Evolutionary conservation across 2,888 invertebrate genomes (phyloP).

Genomic region (Mimas tiliae): DNA sequence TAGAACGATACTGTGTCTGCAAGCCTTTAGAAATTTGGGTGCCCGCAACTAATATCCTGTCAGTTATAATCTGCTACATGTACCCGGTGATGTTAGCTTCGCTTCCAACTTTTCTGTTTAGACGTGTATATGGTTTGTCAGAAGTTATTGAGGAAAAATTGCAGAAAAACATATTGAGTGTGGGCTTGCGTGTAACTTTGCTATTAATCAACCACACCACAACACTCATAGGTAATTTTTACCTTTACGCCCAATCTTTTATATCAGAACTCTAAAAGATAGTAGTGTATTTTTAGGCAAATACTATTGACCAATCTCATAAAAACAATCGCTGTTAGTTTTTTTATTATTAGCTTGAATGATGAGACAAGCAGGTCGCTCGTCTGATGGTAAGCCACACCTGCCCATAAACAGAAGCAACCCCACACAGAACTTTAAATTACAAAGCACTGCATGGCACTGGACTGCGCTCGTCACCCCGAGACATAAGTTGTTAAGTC

Average conservation of each 20-base stretch:
- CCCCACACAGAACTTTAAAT: no score
- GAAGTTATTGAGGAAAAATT: slow-evolving; percentile 6
- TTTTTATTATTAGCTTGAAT: no score
- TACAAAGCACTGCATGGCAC: no score
- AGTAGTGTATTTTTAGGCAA: no score
- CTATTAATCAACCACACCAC: slow-evolving; percentile 17
- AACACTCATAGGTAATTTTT: slow-evolving; percentile 14
- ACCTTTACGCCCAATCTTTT: slow-evolving; percentile 1
- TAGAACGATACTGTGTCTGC: slow-evolving; percentile 11
- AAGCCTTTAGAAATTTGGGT: slow-evolving; percentile 15
- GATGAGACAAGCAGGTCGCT: no score
- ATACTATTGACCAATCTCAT: no score
- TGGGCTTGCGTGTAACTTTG: slow-evolving; percentile 4
- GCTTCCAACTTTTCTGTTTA: slow-evolving; percentile 8
- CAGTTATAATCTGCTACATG: slow-evolving; percentile 18
- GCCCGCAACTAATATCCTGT: slow-evolving; percentile 22
- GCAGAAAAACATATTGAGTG: neutral
- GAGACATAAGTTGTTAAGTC: no score
- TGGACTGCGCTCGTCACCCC: no score
- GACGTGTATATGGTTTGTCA: neutral
- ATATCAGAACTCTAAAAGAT: no score
- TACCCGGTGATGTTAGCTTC: neutral
- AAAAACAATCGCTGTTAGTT: no score
- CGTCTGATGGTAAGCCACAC: no score
- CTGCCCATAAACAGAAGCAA: no score